Evolutionary conservation across 2,888 invertebrate species (phyloP).

Genomic region (Yponomeuta plumbellus): DNA sequence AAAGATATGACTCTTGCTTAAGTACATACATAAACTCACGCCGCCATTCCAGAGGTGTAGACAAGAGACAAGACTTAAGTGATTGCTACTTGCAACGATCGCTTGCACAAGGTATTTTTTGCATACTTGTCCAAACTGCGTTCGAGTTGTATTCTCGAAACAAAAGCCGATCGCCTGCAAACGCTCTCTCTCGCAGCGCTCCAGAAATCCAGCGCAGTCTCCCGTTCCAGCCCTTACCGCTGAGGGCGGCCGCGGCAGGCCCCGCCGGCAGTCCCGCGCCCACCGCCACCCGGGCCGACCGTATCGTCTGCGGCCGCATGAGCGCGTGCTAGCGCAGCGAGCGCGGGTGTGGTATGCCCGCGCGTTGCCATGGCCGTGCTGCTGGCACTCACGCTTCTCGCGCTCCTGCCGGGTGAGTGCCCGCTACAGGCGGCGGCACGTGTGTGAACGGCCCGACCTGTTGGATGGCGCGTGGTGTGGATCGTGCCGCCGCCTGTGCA

Average conservation of each 20-base stretch:
- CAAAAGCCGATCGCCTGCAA: too few relatives aligned
- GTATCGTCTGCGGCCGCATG: slow-evolving; percentile 55
- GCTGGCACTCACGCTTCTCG: slow-evolving; percentile 67
- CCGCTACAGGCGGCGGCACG: slow-evolving; percentile 46
- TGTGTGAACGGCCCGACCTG: slow-evolving; percentile 29
- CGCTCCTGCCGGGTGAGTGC: slow-evolving; percentile 70
- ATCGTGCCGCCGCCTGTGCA: background rate
- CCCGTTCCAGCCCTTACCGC: background rate
- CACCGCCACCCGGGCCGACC: slow-evolving; percentile 66
- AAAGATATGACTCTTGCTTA: too few relatives aligned
- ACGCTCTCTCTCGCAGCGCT: too few relatives aligned
- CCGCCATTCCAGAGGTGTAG: too few relatives aligned
- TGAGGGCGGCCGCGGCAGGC: slow-evolving; percentile 34
- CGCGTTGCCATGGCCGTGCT: slow-evolving; percentile 70
- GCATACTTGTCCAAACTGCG: too few relatives aligned
- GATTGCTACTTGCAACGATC: too few relatives aligned
- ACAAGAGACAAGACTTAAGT: too few relatives aligned
- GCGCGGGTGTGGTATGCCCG: slow-evolving; percentile 75
- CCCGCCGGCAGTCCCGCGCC: slow-evolving; percentile 59
- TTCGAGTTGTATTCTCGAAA: too few relatives aligned
- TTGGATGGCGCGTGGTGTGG: background rate
- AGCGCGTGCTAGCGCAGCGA: slow-evolving; percentile 71
- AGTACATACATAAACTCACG: too few relatives aligned
- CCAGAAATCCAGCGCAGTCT: background rate
- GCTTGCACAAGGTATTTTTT: too few relatives aligned